Evolutionary conservation across 2,888 invertebrate species (phyloP).

Genomic region (Diarsia mendica): DNA sequence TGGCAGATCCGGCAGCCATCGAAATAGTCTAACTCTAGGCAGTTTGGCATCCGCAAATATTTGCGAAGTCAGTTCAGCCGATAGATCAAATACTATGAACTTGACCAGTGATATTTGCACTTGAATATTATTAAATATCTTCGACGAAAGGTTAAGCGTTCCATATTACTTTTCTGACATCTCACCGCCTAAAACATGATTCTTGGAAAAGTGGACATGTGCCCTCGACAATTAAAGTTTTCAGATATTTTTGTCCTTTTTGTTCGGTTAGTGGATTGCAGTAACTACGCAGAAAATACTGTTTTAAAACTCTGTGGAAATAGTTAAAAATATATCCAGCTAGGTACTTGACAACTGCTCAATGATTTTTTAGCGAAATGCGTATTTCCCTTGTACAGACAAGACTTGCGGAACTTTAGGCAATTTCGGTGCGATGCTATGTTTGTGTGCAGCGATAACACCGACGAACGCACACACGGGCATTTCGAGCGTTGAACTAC

Average conservation of each 20-base stretch:
- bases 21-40: background rate
- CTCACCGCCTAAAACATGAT: background rate
- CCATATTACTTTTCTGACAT: background rate
- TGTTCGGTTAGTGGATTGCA: too few species aligned
- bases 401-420: too few species aligned
- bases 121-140: background rate
- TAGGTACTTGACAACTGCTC: too few species aligned
- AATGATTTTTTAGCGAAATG: background rate
- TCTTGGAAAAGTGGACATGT: background rate
- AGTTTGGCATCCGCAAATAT: constrained; percentile 40
- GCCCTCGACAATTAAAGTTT: background rate
- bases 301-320: too few species aligned
- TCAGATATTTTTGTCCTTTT: background rate
- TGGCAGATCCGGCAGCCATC: background rate
- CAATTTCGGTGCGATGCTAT: too few species aligned
- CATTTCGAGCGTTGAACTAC: too few species aligned
- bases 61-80: constrained; percentile 3
- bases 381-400: too few species aligned
- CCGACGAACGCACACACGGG: too few species aligned
- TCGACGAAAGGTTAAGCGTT: background rate
- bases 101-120: constrained; percentile 18
- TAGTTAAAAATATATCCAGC: too few species aligned
- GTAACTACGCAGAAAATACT: background rate
- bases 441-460: too few species aligned
- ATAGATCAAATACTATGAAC: constrained; percentile 16